These are phyloP conservation scores for Ciconia boyciana DNA, from an alignment of 2,113 vertebrate genomes.

Conservation along the genomic window DNA sequence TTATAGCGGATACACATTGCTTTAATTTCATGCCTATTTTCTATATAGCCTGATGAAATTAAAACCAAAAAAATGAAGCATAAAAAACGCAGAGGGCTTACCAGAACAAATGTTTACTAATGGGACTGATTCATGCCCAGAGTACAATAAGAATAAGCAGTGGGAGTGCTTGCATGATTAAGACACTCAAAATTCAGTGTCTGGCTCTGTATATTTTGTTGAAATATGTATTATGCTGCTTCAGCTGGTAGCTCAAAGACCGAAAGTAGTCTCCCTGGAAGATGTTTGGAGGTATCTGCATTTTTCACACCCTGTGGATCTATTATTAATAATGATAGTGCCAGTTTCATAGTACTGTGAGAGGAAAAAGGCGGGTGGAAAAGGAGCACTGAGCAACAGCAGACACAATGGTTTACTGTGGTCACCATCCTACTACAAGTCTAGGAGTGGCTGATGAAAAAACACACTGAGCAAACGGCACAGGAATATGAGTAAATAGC, in stretches of 20 bases:
- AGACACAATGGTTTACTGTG: not conserved
- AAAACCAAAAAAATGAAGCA: not conserved
- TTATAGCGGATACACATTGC: not conserved
- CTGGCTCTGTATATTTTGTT: not conserved
- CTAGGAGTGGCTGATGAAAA: not conserved
- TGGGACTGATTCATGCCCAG: not conserved
- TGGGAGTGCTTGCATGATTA: not conserved
- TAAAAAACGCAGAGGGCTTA: not conserved
- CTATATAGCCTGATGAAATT: not conserved
- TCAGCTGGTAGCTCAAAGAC: not conserved
- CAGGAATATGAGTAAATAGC: not conserved
- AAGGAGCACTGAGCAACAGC: not conserved
- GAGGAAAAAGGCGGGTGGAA: not conserved
- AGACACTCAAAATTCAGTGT: not conserved
- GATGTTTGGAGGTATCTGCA: not conserved
- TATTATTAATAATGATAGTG: not conserved
- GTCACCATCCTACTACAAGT: not conserved
- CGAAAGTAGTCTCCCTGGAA: not conserved
- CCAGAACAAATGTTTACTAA: not conserved
- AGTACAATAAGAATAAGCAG: not conserved
- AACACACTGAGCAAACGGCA: not conserved
- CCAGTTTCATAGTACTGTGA: not conserved
- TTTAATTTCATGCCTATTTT: conserved; percentile 21
- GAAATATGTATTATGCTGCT: not conserved
- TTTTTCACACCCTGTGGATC: not conserved